phyloP scores from a whole-genome alignment of 2,888 invertebrate species.

The Pseudococcus jackbeardsleyi region DNA sequence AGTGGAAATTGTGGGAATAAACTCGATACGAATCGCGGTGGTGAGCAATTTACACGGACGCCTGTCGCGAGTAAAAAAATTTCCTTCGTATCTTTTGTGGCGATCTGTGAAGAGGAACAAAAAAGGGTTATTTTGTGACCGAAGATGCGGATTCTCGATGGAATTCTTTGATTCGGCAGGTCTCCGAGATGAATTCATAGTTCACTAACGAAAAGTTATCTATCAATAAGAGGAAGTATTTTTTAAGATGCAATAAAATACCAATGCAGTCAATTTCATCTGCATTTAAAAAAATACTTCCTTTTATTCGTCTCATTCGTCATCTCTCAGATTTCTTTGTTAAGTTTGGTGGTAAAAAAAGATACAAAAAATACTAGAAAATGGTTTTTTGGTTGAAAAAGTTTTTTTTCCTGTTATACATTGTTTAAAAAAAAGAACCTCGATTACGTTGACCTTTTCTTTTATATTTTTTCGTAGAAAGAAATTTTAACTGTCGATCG shows the following conservation, averaged over 20 bases:
- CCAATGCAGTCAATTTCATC: background rate
- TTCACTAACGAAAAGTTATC: background rate
- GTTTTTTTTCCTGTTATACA: background rate
- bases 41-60: background rate
- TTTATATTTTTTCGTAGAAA: background rate
- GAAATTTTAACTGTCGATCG: conserved; percentile 4
- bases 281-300: background rate
- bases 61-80: background rate
- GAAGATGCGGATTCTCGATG: background rate
- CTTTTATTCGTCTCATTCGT: background rate
- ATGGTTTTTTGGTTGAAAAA: background rate
- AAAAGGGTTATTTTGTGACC: conserved; percentile 1
- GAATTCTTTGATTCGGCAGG: background rate
- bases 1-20: background rate
- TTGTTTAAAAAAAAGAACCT: background rate
- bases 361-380: background rate
- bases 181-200: background rate
- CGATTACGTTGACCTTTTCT: conserved; percentile 31
- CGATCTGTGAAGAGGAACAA: background rate
- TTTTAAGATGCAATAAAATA: conserved; percentile 1
- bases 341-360: background rate
- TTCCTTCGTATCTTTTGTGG: background rate
- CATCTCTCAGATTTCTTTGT: background rate
- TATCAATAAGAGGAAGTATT: conserved; percentile 5
- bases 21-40: conserved; percentile 10